Evolutionary conservation across 1,140 invertebrate species (phyloP).

Genomic region (Listronotus oregonensis): DNA sequence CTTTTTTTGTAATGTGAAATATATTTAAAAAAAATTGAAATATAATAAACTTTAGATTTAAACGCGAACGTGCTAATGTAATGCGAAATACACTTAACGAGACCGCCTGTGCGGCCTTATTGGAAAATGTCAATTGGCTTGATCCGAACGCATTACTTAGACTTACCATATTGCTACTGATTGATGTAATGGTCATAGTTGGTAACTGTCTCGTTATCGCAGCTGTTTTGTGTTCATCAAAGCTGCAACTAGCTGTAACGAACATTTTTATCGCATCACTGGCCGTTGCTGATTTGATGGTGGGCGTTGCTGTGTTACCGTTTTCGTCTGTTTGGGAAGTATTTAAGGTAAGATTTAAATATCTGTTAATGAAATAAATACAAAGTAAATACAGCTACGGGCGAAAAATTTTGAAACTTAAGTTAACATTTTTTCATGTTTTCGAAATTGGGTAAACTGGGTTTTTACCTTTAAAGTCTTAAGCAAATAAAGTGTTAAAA

Average conservation of each 20-base stretch:
- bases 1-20: constrained; percentile 30
- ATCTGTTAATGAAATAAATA: too few relatives aligned
- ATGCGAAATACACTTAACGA: constrained; percentile 65
- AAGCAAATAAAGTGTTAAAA: too few relatives aligned
- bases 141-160: constrained; percentile 73
- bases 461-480: too few relatives aligned
- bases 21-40: background rate
- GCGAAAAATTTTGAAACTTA: too few relatives aligned
- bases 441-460: too few relatives aligned
- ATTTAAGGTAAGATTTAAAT: constrained; percentile 68
- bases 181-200: constrained; percentile 84
- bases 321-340: constrained; percentile 89
- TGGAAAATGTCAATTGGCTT: constrained; percentile 76
- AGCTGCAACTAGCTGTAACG: constrained; percentile 83
- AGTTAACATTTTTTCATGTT: too few relatives aligned
- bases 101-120: constrained; percentile 73
- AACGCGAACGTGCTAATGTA: constrained; percentile 36
- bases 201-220: constrained; percentile 91
- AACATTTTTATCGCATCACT: constrained; percentile 95
- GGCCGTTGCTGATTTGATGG: constrained; percentile 89
- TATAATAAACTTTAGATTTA: background rate
- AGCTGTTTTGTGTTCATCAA: constrained; percentile 85
- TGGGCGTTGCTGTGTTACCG: constrained; percentile 88
- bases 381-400: too few relatives aligned
- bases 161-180: constrained; percentile 76